Evolutionary conservation across 2,797 vertebrate species (phyloP), one percentile per base, ranked within the genome.

Genomic region (Sebastes nivosus): DNA sequence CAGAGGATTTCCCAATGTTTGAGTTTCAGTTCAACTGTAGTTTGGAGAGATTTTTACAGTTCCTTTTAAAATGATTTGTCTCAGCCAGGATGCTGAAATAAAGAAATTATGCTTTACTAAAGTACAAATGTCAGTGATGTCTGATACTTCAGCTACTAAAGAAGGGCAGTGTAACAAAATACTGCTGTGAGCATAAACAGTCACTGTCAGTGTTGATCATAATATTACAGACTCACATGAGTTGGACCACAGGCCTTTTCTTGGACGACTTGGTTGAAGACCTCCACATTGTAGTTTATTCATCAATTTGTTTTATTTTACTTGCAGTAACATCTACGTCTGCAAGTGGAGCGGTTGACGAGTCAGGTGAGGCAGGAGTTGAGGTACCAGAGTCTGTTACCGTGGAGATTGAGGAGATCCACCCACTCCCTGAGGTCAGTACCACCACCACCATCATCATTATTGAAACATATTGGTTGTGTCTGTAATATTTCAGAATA

Each of bases 341-440:
- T 80, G 57, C 14, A 2, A 90, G 80, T 64, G 90, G 89, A 18
- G 20, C 32, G 6, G 81, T 54, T 1, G 94, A 94, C 3, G 95
- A 95, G 3, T 78, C 89, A 8, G 95, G 90, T 1, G 95, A 95
- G 7, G 66, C 34, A 0, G 86, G 80, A 4, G 80, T 88, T 0
- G 95, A 98, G 79, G 95, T 97, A 76, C 98, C 98, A 0, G 93
- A 91, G 73, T 90, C 96, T 0, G 95, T 98, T 80, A 97, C 92
- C 2, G 98, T 99, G 82, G 96, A 97, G 14, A 92, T 96, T 1
- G 97, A 98, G 83, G 97, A 98, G 61, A 92, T 97, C 74, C 97
- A 98, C 84, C 97, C 97, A 0, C 94, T 98, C 29, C 97, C 98
- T 1, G 95, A 97, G 95, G 98, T 99, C 79, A 92, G 94, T 64